Percentiles rank a stretch among this genome's conserved stretches.
These are phyloP conservation scores for Kryptopterus vitreolus DNA, from an alignment of 2,797 vertebrate species.

Conservation along the genomic window DNA sequence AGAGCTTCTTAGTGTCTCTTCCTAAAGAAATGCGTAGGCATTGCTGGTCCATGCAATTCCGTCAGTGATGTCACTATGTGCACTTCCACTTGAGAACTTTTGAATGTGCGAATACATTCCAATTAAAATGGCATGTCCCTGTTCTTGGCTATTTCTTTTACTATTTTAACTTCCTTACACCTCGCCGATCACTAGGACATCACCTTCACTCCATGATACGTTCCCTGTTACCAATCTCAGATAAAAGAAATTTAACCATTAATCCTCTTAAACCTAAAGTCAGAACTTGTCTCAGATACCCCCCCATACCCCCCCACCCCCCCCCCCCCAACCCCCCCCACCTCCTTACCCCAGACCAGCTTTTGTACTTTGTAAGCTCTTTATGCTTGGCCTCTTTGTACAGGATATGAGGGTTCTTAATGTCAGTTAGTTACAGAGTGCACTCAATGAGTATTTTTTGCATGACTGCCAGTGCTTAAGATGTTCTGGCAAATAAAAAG, in stretches of 20 bases:
- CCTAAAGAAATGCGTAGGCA: constrained; percentile 77
- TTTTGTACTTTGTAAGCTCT: constrained; percentile 29
- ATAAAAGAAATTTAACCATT: constrained; percentile 51
- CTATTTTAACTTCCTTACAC: not conserved
- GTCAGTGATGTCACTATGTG: constrained; percentile 64
- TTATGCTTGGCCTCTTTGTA: constrained; percentile 37
- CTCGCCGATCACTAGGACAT: constrained; percentile 7
- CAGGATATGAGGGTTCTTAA: constrained; percentile 39
- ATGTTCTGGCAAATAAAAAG: constrained; percentile 9
- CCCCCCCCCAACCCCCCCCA: not conserved
- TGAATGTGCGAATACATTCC: not conserved
- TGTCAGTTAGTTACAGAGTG: constrained; percentile 33
- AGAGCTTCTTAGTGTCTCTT: constrained; percentile 72
- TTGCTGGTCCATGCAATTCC: constrained; percentile 72
- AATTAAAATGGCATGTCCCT: constrained; percentile 3
- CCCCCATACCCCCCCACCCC: not conserved
- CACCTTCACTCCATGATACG: constrained; percentile 9
- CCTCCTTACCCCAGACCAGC: not conserved
- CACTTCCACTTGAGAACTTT: constrained; percentile 38
- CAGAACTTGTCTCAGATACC: constrained; percentile 41
- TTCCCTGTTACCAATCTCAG: constrained; percentile 37
- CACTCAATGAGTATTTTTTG: constrained; percentile 17
- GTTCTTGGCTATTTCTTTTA: not conserved
- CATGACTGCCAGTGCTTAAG: constrained; percentile 27
- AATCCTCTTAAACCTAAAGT: constrained; percentile 49